Evolutionary conservation across 2,888 invertebrate species (phyloP).

Genomic region (Scaptomyza tumidula): DNA sequence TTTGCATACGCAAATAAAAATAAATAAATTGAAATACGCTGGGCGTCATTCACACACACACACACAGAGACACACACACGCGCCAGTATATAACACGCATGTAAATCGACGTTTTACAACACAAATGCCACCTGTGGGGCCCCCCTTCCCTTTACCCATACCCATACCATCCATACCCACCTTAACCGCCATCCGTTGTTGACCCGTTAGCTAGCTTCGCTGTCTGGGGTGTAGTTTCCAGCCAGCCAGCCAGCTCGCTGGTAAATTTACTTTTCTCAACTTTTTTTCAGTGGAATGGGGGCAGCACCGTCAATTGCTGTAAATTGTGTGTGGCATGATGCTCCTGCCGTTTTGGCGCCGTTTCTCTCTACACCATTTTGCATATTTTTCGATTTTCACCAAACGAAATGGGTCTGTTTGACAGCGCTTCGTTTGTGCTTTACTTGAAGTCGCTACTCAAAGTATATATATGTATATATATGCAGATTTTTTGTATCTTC

Average conservation of each 20-base stretch:
- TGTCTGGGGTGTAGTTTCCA: constrained; percentile 55
- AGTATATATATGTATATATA: background rate
- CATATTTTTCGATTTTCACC: constrained; percentile 46
- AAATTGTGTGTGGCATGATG: constrained; percentile 29
- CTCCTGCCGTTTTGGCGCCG: constrained; percentile 9
- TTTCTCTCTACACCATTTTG: constrained; percentile 30
- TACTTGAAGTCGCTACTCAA: constrained; percentile 27
- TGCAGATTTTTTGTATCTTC: background rate
- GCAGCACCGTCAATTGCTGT: constrained; percentile 44
- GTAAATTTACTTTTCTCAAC: constrained; percentile 57
- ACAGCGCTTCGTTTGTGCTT: constrained; percentile 29
- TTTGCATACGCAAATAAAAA: constrained; percentile 77
- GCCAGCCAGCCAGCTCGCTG: constrained; percentile 42
- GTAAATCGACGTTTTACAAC: constrained; percentile 75
- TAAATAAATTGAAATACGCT: constrained; percentile 75
- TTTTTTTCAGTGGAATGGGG: background rate
- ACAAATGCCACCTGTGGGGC: constrained; percentile 76
- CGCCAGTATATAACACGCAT: constrained; percentile 60
- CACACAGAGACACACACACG: background rate
- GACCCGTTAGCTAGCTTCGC: constrained; percentile 4
- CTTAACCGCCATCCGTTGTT: background rate
- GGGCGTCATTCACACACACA: constrained; percentile 23
- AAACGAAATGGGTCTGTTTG: constrained; percentile 16
- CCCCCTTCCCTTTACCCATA: background rate
- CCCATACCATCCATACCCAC: background rate